phyloP scores from a whole-genome alignment of 2,113 vertebrate species.

The Periophthalmus modestus region DNA sequence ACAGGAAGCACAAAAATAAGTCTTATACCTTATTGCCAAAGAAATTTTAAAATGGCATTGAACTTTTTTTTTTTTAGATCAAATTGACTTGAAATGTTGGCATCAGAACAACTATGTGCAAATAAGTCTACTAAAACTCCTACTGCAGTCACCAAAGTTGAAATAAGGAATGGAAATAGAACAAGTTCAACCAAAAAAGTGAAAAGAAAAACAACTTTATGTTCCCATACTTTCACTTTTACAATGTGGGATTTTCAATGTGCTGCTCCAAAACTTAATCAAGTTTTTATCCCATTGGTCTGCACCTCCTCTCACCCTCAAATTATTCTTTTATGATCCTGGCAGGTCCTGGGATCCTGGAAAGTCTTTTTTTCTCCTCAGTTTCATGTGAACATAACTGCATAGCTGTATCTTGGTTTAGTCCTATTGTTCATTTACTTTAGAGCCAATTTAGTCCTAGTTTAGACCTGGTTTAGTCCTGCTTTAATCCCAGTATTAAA shows the following conservation, averaged over 20 bases:
- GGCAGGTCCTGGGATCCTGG: conserved; percentile 22
- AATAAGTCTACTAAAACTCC: neutral
- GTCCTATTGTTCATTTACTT: neutral
- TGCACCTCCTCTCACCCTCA: conserved; percentile 69
- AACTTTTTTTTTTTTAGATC: too few species aligned
- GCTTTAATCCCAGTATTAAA: neutral
- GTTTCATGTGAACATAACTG: neutral
- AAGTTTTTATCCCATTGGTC: conserved; percentile 35
- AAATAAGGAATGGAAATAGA: neutral
- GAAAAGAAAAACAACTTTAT: conserved; percentile 59
- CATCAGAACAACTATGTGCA: too few species aligned
- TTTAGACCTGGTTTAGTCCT: neutral
- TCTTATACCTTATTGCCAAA: too few species aligned
- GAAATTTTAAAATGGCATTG: too few species aligned
- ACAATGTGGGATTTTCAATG: conserved; percentile 17
- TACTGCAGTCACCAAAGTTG: neutral
- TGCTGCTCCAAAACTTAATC: conserved; percentile 59
- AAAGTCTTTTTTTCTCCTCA: conserved; percentile 28
- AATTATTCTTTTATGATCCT: conserved; percentile 77
- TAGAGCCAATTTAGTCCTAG: neutral
- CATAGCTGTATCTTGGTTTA: neutral
- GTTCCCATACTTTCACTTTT: conserved; percentile 66
- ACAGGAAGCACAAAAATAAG: too few species aligned
- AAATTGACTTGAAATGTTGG: too few species aligned
- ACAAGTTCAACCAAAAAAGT: conserved; percentile 17